These are phyloP conservation scores for Drosophila sordidula DNA, from an alignment of 2,888 invertebrate species.

Conservation along the genomic window DNA sequence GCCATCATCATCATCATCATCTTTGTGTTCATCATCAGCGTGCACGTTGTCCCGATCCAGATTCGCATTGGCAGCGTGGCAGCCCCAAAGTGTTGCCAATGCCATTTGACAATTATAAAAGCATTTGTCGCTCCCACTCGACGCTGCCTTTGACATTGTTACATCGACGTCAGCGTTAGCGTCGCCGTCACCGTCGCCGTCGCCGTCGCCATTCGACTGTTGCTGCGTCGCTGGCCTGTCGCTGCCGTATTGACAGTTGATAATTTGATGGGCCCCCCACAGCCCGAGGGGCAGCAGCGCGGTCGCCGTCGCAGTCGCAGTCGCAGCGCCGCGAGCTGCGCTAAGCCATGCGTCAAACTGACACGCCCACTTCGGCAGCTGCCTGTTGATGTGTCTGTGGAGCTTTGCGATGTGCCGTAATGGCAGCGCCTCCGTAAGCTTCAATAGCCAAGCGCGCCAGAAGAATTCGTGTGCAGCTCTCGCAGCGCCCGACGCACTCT, in stretches of 20 bases:
- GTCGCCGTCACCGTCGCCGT: constrained; percentile 2
- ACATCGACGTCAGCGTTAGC: constrained; percentile 30
- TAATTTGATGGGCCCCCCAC: constrained; percentile 77
- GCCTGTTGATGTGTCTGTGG: constrained; percentile 63
- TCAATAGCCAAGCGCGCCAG: constrained; percentile 63
- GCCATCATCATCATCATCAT: constrained; percentile 16
- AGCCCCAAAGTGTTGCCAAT: constrained; percentile 60
- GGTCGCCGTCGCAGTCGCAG: constrained; percentile 2
- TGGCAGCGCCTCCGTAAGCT: constrained; percentile 47
- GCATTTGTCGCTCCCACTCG: constrained; percentile 71
- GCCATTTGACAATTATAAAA: constrained; percentile 81
- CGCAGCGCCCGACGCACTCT: constrained; percentile 63
- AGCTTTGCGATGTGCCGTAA: constrained; percentile 51
- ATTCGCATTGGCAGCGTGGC: constrained; percentile 43
- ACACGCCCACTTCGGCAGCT: constrained; percentile 58
- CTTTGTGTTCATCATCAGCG: constrained; percentile 15
- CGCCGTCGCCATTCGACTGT: constrained; percentile 12
- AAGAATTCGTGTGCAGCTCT: constrained; percentile 60
- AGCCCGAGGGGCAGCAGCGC: constrained; percentile 36
- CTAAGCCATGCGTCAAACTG: constrained; percentile 50
- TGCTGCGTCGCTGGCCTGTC: constrained; percentile 36
- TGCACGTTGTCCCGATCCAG: constrained; percentile 34
- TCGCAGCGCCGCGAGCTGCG: constrained; percentile 7
- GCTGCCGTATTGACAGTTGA: constrained; percentile 73
- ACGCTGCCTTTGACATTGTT: constrained; percentile 58